phyloP scores from a whole-genome alignment of 2,797 vertebrate species.

The Momotus momota region DNA sequence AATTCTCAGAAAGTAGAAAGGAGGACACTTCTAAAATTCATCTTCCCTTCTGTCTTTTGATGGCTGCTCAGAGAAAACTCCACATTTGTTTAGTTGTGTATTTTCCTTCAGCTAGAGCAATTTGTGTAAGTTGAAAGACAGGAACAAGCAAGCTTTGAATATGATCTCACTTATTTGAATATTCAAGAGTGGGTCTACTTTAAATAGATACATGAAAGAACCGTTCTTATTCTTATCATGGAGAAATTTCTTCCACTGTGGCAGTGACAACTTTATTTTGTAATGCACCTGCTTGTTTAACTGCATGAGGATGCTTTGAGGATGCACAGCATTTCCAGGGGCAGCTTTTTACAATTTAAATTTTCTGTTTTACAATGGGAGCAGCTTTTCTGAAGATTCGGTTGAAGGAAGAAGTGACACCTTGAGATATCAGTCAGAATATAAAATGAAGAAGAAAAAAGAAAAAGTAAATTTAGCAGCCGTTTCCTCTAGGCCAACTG shows the following conservation, averaged over 20 bases:
- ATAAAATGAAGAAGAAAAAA: background rate
- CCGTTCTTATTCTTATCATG: background rate
- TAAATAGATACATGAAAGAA: background rate
- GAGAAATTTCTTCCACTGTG: background rate
- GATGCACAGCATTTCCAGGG: background rate
- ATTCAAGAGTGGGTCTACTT: background rate
- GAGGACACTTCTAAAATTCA: background rate
- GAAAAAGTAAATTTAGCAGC: background rate
- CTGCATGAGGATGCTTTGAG: background rate
- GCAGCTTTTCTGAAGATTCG: background rate
- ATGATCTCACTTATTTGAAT: background rate
- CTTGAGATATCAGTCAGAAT: slow-evolving; percentile 11
- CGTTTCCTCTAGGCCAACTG: background rate
- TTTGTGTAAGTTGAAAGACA: background rate
- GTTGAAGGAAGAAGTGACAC: background rate
- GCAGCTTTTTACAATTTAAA: slow-evolving; percentile 15
- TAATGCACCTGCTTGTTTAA: background rate
- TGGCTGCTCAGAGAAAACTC: background rate
- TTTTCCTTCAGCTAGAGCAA: background rate
- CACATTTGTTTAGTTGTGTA: background rate
- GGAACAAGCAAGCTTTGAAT: background rate
- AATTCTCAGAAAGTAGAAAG: background rate
- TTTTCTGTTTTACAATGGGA: background rate
- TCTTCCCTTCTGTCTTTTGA: background rate
- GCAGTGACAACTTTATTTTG: background rate